These are phyloP conservation scores for Drosophila cognata DNA, from an alignment of 2,888 invertebrate species.

Conservation along the genomic window DNA sequence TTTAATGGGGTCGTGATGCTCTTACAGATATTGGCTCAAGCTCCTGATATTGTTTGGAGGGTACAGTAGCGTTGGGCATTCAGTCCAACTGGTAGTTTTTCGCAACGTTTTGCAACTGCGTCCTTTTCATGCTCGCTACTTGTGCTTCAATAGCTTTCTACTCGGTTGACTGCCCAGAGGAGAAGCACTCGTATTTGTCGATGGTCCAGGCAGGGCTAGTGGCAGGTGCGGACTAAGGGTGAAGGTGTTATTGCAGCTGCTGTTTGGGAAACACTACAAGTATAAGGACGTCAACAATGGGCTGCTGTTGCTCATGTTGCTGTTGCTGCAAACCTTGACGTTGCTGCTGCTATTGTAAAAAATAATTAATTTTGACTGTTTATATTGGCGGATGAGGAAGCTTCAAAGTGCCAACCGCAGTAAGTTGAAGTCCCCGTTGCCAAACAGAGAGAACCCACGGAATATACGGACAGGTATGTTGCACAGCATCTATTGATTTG, in stretches of 20 bases:
- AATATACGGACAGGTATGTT: neutral
- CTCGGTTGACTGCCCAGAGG: constrained; percentile 36
- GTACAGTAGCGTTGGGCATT: constrained; percentile 10
- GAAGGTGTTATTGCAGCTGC: constrained; percentile 22
- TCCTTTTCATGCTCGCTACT: constrained; percentile 9
- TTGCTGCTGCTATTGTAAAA: constrained; percentile 51
- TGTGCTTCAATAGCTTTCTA: constrained; percentile 62
- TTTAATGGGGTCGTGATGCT: neutral
- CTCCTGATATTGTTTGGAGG: constrained; percentile 15
- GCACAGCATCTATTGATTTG: constrained; percentile 61
- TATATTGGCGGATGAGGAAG: constrained; percentile 24
- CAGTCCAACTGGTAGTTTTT: constrained; percentile 13
- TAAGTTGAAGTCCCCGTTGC: neutral
- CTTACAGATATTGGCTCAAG: neutral
- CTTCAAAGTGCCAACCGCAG: constrained; percentile 7
- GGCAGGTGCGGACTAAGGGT: neutral
- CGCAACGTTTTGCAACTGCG: constrained; percentile 6
- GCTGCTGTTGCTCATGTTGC: constrained; percentile 10
- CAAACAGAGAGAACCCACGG: neutral
- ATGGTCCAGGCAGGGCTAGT: neutral
- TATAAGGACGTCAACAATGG: constrained; percentile 38
- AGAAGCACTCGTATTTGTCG: neutral
- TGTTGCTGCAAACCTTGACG: neutral
- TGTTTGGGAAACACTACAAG: constrained; percentile 25
- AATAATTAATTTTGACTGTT: constrained; percentile 74